Conservation (phyloP, 2,888 invertebrate species). For the Lepetodrilus schrolli region DNA sequence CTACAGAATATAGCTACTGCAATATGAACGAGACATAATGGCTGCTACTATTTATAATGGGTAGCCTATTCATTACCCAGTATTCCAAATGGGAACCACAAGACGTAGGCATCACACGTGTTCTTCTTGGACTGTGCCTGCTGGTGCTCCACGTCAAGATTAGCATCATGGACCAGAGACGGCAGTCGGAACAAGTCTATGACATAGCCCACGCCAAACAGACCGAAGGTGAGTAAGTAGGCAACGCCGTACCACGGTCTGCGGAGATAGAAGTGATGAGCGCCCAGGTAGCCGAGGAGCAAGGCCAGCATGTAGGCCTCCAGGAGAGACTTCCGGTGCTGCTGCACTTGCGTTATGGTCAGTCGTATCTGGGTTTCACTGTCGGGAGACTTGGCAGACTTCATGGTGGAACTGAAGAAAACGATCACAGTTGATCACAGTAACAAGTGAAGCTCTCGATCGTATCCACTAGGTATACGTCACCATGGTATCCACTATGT, state of each 20-base stretch:
- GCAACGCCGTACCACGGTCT: conserved; percentile 46
- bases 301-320: conserved; percentile 47
- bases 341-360: conserved; percentile 7
- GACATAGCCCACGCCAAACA: conserved; percentile 51
- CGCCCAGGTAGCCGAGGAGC: conserved; percentile 42
- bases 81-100: conserved; percentile 41
- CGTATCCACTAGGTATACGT: too few species aligned
- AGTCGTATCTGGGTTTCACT: conserved; percentile 38
- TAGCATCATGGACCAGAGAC: conserved; percentile 48
- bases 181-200: conserved; percentile 55
- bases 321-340: conserved; percentile 35
- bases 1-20: too few species aligned
- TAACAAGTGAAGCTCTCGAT: too few species aligned
- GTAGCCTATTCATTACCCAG: too few species aligned
- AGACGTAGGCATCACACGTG: conserved; percentile 39
- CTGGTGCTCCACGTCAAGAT: conserved; percentile 32
- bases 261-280: conserved; percentile 59
- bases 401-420: too few species aligned
- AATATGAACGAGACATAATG: too few species aligned
- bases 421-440: too few species aligned
- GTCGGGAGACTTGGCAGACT: too few species aligned
- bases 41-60: too few species aligned
- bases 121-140: conserved; percentile 34
- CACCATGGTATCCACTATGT: too few species aligned
- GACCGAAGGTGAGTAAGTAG: conserved; percentile 55